A percentile compares a stretch with the other conserved stretches of the same genome.
Conservation (phyloP, 2,113 vertebrate genomes). For the Daboia siamensis region DNA sequence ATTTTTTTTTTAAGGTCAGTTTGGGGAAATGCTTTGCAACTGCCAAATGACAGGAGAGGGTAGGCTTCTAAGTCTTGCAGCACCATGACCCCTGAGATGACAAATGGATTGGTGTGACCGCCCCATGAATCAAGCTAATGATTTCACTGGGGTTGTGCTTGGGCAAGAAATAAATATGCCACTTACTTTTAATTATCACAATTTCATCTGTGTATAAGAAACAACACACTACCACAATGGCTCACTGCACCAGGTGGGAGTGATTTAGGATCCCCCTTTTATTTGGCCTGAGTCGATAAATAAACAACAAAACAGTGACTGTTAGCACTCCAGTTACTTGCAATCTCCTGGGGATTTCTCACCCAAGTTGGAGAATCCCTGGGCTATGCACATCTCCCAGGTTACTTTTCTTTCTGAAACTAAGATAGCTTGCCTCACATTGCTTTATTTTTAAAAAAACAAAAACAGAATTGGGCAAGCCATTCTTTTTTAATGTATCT, state of each 20-base stretch:
- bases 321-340: neutral
- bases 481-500: neutral
- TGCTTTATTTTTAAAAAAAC: neutral
- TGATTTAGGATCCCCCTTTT: neutral
- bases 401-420: neutral
- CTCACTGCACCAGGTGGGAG: neutral
- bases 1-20: neutral
- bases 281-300: neutral
- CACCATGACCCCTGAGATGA: neutral
- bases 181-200: neutral
- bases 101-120: neutral
- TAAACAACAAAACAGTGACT: neutral
- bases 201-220: neutral
- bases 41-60: neutral
- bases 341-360: neutral
- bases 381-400: neutral
- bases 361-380: neutral
- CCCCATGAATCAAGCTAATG: neutral
- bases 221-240: neutral
- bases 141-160: neutral
- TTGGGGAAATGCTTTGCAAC: neutral
- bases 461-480: neutral
- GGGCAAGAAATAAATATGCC: neutral
- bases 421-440: neutral
- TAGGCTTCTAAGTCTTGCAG: neutral